A percentile compares a stretch with the other conserved stretches of the same genome.
phyloP scores from a whole-genome alignment of 1,140 invertebrate species.

The Octopus sinensis region DNA sequence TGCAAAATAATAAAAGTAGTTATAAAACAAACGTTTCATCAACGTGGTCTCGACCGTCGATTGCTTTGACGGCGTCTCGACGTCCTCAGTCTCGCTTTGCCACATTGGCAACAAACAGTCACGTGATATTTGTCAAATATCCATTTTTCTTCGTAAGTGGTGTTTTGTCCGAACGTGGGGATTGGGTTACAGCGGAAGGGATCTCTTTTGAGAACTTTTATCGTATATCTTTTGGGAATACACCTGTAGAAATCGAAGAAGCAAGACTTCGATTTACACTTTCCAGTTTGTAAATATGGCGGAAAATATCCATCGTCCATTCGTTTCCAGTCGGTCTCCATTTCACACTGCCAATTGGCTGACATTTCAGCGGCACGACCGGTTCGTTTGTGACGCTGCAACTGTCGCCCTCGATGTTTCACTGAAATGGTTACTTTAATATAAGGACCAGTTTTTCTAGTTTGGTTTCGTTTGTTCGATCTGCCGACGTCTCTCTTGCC shows the following conservation, averaged over 20 bases:
- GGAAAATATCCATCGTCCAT: constrained; percentile 39
- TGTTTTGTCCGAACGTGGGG: constrained; percentile 31
- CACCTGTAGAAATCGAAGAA: constrained; percentile 44
- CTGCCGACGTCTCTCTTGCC: background rate
- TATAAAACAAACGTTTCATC: background rate
- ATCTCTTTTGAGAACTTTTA: constrained; percentile 39
- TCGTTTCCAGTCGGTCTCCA: constrained; percentile 26
- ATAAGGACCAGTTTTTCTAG: background rate
- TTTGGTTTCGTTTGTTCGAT: background rate
- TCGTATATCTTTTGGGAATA: constrained; percentile 36
- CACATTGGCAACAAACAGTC: constrained; percentile 43
- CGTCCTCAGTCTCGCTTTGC: constrained; percentile 7
- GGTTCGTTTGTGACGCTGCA: background rate
- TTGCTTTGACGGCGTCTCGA: constrained; percentile 10
- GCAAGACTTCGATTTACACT: constrained; percentile 39
- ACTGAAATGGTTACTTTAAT: background rate
- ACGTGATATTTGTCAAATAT: constrained; percentile 30
- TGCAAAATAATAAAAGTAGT: background rate
- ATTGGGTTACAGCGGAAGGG: constrained; percentile 43
- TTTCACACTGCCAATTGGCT: constrained; percentile 37
- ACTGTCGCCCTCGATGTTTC: background rate
- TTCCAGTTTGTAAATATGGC: constrained; percentile 30
- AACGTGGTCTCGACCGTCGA: constrained; percentile 14
- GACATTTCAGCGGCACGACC: background rate
- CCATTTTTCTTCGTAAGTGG: constrained; percentile 44